Evolutionary conservation across 2,797 vertebrate genomes (phyloP), one percentile per base, ranked within the genome.

Genomic region (Lithobates sylvaticus): DNA sequence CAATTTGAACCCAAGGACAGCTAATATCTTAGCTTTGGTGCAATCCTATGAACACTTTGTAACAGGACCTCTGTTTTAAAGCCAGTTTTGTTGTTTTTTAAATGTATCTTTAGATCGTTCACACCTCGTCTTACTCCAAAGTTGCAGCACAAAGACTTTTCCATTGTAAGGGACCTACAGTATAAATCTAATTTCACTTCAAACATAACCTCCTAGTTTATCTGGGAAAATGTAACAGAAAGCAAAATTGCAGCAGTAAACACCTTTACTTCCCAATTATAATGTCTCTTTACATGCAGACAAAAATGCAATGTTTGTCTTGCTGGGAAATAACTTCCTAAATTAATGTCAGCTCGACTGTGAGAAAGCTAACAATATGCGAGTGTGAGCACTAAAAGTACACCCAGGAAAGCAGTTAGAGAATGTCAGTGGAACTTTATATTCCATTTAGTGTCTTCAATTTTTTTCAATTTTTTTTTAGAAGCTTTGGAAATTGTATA

Each of bases 311-410:
- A 10, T 86, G 71, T 81, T 86, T 75, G 68, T 76, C 77, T 86
- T 70, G 61, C 16, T 61, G 58, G 61, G 44, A 65, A 47, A 54
- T 64, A n/a, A 23, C 50, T 69, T 47, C 34, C 61, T 81, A 81
- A 86, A 81, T 81, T 39, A 86, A 81, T 86, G 78, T 81, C 65
- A 76, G 23, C 34, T 69, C 21, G n/a, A 44, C 15, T 70, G 42
- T 86, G 84, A 76, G 69, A 86, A 65, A 69, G 61, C 61, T 76
- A 81, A 76, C 78, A 86, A 81, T 70, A 81, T 58, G 70, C 44
- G n/a, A 86, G 44, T 29, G 23, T 58, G 71, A 76, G 70, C 36
- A 26, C 18, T 76, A 81, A 76, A 81, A 86, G 78, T 75, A 70
- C 76, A 42, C 44, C 61, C 64, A 70, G 26, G 69, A 42, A 68